phyloP scores from a whole-genome alignment of 2,888 invertebrate genomes.

The Thelaira solivaga region DNA sequence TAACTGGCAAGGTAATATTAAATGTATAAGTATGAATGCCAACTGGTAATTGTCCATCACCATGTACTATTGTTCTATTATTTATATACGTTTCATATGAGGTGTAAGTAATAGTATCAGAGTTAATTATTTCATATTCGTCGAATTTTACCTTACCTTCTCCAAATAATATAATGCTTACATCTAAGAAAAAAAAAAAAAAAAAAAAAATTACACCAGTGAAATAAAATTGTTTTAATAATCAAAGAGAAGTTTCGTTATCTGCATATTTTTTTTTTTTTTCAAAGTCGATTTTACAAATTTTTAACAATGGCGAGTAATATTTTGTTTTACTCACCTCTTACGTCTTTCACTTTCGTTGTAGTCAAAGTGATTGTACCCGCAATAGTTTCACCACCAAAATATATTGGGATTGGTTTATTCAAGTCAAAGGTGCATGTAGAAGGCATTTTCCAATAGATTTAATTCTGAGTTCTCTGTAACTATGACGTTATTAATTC shows the following conservation, averaged over 20 bases:
- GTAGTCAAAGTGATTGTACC: background rate
- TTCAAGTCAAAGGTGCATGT: background rate
- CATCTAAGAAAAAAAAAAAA: constrained; percentile 45
- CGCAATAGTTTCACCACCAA: background rate
- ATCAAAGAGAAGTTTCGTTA: background rate
- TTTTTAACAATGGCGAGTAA: no score
- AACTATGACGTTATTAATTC: no score
- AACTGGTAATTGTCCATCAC: constrained; percentile 53
- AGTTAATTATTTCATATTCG: constrained; percentile 33
- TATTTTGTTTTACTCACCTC: no score
- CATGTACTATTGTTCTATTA: constrained; percentile 52
- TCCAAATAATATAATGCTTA: constrained; percentile 65
- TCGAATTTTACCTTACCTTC: constrained; percentile 66
- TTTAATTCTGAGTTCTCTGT: no score
- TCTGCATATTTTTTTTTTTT: no score
- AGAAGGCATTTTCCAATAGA: constrained; percentile 34
- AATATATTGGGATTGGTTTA: background rate
- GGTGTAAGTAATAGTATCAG: constrained; percentile 52
- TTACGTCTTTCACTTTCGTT: background rate
- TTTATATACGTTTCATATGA: constrained; percentile 62
- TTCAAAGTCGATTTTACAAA: no score
- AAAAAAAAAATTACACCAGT: background rate
- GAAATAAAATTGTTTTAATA: background rate
- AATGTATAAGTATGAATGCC: constrained; percentile 67
- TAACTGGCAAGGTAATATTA: constrained; percentile 63